Evolutionary conservation across 2,797 vertebrate genomes (phyloP).

Genomic region (Chaetophractus vellerosus): DNA sequence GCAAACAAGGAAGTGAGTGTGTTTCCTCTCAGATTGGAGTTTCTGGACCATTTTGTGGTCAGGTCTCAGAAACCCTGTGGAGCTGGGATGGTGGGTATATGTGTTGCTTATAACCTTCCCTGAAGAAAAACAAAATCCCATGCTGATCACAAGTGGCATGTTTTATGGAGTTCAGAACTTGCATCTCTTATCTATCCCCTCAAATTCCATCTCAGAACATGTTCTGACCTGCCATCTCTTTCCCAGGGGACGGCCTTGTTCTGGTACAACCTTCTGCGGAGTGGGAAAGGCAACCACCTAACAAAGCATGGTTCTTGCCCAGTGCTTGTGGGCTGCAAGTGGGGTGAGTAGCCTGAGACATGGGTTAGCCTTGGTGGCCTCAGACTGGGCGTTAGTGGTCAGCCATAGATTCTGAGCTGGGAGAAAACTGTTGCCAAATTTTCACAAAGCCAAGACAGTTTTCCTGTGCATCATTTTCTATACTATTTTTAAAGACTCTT

Average conservation of each 20-base stretch:
- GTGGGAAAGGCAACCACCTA: conserved; percentile 95
- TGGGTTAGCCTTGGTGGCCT: background rate
- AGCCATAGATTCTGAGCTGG: background rate
- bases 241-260: conserved; percentile 95
- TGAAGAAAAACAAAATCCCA: background rate
- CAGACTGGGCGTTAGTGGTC: background rate
- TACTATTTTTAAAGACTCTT: background rate
- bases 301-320: conserved; percentile 96
- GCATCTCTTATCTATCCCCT: background rate
- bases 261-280: conserved; percentile 96
- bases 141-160: background rate
- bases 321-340: conserved; percentile 96
- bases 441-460: background rate
- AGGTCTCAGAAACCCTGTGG: background rate
- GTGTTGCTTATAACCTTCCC: background rate
- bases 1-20: background rate
- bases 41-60: background rate
- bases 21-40: conserved; percentile 2
- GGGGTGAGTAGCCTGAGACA: conserved; percentile 92
- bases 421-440: conserved; percentile 15
- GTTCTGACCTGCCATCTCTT: background rate
- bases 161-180: background rate
- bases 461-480: background rate
- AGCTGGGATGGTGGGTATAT: background rate
- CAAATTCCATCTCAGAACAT: background rate